These are phyloP conservation scores for Ostrea denselamellosa DNA, from an alignment of 1,140 invertebrate species.

Conservation along the genomic window DNA sequence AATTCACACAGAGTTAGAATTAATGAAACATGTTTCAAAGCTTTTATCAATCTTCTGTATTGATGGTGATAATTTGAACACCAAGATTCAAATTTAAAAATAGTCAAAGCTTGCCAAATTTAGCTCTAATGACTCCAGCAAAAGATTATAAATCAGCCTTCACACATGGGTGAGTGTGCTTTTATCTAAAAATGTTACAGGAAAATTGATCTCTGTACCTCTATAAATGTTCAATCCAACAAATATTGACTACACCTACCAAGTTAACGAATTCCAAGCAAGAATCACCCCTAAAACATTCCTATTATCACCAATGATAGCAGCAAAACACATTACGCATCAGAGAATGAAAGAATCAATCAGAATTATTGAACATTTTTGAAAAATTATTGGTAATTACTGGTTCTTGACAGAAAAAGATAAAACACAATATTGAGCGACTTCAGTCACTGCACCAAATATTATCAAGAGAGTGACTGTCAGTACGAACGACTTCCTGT, in stretches of 20 bases:
- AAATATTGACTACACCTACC: not conserved
- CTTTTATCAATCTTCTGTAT: no score
- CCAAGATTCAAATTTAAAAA: not conserved
- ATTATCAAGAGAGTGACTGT: not conserved
- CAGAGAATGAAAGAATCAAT: not conserved
- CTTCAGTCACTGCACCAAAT: not conserved
- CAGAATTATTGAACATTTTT: not conserved
- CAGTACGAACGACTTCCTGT: no score
- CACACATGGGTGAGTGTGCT: not conserved
- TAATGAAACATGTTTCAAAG: no score
- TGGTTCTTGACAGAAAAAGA: constrained; percentile 1
- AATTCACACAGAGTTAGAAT: no score
- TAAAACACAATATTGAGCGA: not conserved
- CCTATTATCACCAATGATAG: not conserved
- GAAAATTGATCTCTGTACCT: not conserved
- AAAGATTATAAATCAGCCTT: not conserved
- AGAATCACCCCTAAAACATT: not conserved
- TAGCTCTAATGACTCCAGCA: not conserved
- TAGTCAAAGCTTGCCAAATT: not conserved
- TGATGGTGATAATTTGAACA: no score
- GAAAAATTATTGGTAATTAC: not conserved
- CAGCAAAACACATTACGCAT: constrained; percentile 6
- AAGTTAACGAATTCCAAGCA: not conserved
- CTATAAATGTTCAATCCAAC: not conserved
- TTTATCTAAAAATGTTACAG: not conserved